Percentiles rank a stretch among this genome's conserved stretches.
phyloP scores from a whole-genome alignment of 2,888 invertebrate genomes.

The Campopleginae sp. region DNA sequence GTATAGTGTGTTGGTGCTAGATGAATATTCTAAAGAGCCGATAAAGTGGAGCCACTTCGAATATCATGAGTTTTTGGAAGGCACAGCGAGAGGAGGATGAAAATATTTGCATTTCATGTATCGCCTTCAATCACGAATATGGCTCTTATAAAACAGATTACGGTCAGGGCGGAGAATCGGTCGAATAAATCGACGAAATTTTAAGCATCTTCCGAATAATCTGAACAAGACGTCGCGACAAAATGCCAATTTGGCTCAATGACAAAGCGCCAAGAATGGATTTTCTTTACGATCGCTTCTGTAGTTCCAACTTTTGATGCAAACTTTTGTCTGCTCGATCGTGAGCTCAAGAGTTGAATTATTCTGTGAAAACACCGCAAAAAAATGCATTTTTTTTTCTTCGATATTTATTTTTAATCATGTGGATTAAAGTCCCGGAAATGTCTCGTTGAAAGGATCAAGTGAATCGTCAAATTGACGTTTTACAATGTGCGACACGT shows the following conservation, averaged over 20 bases:
- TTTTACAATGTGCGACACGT: slow-evolving; percentile 47
- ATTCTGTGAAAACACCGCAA: background rate
- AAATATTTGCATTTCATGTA: slow-evolving; percentile 47
- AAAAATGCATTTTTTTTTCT: background rate
- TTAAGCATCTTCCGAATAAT: background rate
- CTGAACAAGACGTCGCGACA: slow-evolving; percentile 1
- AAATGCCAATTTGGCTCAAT: slow-evolving; percentile 60
- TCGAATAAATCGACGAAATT: slow-evolving; percentile 55
- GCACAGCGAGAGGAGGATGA: background rate
- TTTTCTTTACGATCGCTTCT: slow-evolving; percentile 55
- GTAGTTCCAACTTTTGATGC: slow-evolving; percentile 48
- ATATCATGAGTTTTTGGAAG: slow-evolving; percentile 11
- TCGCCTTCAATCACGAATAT: slow-evolving; percentile 56
- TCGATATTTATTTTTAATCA: background rate
- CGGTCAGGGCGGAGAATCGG: slow-evolving; percentile 52
- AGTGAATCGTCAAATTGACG: slow-evolving; percentile 18
- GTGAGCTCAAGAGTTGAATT: slow-evolving; percentile 13
- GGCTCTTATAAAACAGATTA: slow-evolving; percentile 51
- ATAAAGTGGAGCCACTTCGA: slow-evolving; percentile 57
- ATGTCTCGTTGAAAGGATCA: too few relatives aligned
- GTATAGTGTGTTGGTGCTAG: slow-evolving; percentile 32
- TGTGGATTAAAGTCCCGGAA: background rate
- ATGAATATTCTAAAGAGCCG: slow-evolving; percentile 40
- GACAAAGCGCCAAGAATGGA: slow-evolving; percentile 63
- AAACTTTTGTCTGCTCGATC: background rate